Evolutionary conservation across 2,113 vertebrate genomes (phyloP).

Genomic region (Nyctibius bracteatus): DNA sequence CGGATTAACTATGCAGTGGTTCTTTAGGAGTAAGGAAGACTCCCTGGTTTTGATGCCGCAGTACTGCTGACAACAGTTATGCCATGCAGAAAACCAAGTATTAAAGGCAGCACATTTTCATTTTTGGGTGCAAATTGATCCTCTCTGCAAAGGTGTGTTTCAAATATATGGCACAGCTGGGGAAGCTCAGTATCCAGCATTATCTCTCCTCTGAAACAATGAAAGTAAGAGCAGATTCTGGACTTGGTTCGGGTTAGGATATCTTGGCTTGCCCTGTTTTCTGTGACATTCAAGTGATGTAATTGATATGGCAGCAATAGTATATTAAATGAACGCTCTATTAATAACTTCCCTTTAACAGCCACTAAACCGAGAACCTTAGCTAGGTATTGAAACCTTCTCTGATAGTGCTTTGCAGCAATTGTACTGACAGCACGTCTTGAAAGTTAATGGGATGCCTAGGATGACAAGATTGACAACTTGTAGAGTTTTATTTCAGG

Average conservation of each 20-base stretch:
- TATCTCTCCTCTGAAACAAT: neutral
- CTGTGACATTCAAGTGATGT: neutral
- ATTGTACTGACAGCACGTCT: neutral
- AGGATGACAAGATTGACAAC: neutral
- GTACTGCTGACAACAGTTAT: neutral
- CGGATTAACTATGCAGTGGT: rapidly evolving
- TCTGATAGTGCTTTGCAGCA: neutral
- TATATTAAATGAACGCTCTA: neutral
- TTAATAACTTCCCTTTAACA: slow-evolving; percentile 34
- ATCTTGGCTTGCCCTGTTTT: neutral
- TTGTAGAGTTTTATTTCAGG: neutral
- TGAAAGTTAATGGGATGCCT: neutral
- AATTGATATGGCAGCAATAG: neutral
- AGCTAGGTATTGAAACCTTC: neutral
- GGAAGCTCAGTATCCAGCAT: neutral
- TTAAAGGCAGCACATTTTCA: neutral
- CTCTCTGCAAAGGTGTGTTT: neutral
- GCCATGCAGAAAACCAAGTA: neutral
- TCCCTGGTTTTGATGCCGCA: neutral
- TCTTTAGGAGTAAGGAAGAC: neutral
- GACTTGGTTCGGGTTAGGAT: neutral
- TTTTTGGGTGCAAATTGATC: slow-evolving; percentile 13
- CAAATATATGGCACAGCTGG: neutral
- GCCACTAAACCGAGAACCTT: slow-evolving; percentile 19
- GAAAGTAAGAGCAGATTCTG: neutral